phyloP scores from a whole-genome alignment of 2,797 vertebrate species.

The Nannoperca australis region DNA sequence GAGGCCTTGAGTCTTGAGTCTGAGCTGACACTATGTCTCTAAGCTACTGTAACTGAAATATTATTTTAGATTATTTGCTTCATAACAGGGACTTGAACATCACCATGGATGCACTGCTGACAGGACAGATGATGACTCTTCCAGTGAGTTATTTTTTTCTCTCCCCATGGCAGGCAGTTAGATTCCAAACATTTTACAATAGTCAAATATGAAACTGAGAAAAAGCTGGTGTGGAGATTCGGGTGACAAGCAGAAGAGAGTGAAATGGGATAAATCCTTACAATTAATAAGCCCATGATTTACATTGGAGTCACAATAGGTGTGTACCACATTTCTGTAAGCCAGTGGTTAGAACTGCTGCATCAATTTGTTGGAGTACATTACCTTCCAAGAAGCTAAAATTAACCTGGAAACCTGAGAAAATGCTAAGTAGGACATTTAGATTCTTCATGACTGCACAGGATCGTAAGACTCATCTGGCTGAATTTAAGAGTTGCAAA shows the following conservation, averaged over 20 bases:
- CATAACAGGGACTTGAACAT: conserved; percentile 51
- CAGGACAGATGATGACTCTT: conserved; percentile 44
- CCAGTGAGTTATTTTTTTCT: conserved; percentile 23
- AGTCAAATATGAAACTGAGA: conserved; percentile 26
- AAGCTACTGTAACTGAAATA: conserved; percentile 65
- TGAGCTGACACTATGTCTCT: conserved; percentile 64
- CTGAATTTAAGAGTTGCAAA: conserved; percentile 27
- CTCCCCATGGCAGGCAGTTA: conserved; percentile 11
- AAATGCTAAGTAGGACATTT: conserved; percentile 54
- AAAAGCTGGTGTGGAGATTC: not conserved
- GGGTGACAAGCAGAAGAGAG: not conserved
- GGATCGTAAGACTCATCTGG: conserved; percentile 26
- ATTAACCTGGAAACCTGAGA: conserved; percentile 45
- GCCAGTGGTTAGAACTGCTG: not conserved
- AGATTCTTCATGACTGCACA: conserved; percentile 40
- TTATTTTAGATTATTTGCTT: conserved; percentile 44
- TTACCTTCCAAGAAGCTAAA: conserved; percentile 15
- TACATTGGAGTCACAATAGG: not conserved
- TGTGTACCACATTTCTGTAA: conserved; percentile 6
- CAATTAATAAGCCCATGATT: conserved; percentile 11
- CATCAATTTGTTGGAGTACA: not conserved
- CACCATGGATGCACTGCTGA: conserved; percentile 44
- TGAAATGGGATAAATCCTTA: conserved; percentile 9
- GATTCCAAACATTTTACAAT: conserved; percentile 38
- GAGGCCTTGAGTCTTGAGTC: conserved; percentile 60